Percentiles rank a stretch among this genome's conserved stretches.
phyloP scores from a whole-genome alignment of 1,140 invertebrate genomes.

The Marisa cornuarietis region DNA sequence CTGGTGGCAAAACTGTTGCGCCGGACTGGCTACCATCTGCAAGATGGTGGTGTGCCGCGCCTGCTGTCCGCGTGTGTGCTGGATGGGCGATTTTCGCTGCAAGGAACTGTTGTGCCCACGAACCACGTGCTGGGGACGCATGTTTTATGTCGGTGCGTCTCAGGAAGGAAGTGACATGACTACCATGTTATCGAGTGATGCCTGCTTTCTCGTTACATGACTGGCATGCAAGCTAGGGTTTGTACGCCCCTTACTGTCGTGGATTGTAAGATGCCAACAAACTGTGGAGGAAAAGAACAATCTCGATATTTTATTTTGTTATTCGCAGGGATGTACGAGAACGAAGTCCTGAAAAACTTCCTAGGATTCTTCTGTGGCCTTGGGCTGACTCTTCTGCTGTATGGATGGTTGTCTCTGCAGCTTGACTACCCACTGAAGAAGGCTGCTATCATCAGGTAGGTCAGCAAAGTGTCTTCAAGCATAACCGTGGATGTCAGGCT shows the following conservation, averaged over 20 bases:
- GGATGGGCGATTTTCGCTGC: slow-evolving; percentile 23
- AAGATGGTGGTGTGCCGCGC: slow-evolving; percentile 35
- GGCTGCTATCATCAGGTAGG: slow-evolving; percentile 27
- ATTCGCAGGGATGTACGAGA: slow-evolving; percentile 43
- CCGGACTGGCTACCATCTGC: slow-evolving; percentile 20
- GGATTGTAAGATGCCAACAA: no score
- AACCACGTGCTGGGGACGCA: slow-evolving; percentile 9
- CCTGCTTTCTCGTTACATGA: no score
- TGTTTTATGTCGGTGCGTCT: slow-evolving; percentile 5
- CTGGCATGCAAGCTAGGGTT: no score
- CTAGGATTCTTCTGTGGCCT: slow-evolving; percentile 51
- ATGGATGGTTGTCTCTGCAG: slow-evolving; percentile 48
- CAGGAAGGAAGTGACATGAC: no score
- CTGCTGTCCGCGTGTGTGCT: slow-evolving; percentile 47
- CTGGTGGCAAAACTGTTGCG: slow-evolving; percentile 41
- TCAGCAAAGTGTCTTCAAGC: no score
- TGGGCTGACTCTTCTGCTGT: slow-evolving; percentile 42
- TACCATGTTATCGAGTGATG: no score
- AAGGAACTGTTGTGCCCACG: slow-evolving; percentile 16
- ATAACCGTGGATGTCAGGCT: no score
- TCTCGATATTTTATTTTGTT: background rate
- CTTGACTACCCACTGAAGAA: slow-evolving; percentile 28
- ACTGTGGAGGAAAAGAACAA: no score
- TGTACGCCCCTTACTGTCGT: no score
- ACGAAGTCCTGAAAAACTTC: slow-evolving; percentile 48